These are phyloP conservation scores for Drepana arcuata DNA, from an alignment of 1,140 invertebrate genomes.

Conservation along the genomic window DNA sequence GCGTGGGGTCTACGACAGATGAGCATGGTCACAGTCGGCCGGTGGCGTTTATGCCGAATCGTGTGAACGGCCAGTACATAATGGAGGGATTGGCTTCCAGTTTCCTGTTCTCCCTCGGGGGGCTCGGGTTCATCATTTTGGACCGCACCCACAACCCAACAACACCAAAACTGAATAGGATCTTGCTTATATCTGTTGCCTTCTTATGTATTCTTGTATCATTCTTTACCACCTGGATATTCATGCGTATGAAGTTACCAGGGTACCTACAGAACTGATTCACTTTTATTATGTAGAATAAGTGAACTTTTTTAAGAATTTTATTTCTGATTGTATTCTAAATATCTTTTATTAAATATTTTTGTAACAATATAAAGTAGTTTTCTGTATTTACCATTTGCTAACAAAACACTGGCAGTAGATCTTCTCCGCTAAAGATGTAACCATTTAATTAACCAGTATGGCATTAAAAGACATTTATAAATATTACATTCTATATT, in stretches of 20 bases:
- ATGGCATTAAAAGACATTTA: too few species aligned
- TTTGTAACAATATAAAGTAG: too few species aligned
- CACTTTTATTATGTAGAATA: slow-evolving; percentile 15
- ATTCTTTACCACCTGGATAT: slow-evolving; percentile 97
- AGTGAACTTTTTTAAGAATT: too few species aligned
- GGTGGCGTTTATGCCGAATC: slow-evolving; percentile 98
- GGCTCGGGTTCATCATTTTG: slow-evolving; percentile 96
- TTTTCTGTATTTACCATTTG: too few species aligned
- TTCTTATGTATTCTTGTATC: slow-evolving; percentile 95
- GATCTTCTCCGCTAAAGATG: too few species aligned
- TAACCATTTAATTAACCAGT: too few species aligned
- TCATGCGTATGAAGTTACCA: slow-evolving; percentile 99
- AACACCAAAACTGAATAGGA: slow-evolving; percentile 93
- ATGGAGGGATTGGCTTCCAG: slow-evolving; percentile 98
- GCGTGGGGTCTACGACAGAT: slow-evolving; percentile 97
- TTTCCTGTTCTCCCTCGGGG: slow-evolving; percentile 96
- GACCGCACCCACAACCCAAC: slow-evolving; percentile 94
- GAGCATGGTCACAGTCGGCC: slow-evolving; percentile 96
- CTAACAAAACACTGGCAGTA: too few species aligned
- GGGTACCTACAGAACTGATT: slow-evolving; percentile 77
- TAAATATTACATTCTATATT: too few species aligned
- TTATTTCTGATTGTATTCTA: too few species aligned
- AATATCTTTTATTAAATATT: too few species aligned
- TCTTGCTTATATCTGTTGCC: slow-evolving; percentile 92
- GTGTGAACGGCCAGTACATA: slow-evolving; percentile 98